Evolutionary conservation across 2,797 vertebrate genomes (phyloP), one percentile per base, ranked within the genome.

Genomic region (Fringilla coelebs): DNA sequence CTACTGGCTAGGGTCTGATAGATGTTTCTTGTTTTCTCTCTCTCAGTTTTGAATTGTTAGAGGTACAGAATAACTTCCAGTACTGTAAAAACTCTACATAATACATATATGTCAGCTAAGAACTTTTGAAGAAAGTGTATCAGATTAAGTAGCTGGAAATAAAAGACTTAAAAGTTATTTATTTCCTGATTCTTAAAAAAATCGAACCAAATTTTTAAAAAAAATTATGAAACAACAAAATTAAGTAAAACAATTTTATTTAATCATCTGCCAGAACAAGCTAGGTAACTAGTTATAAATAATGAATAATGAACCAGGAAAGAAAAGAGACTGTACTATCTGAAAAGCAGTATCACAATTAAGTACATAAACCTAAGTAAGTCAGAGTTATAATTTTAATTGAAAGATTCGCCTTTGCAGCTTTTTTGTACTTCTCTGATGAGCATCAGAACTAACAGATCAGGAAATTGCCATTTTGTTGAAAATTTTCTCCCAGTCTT

Each of bases 191-290:
- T 7, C 29, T 84, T 62, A 76, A 52, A 3, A 40, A 60, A 79
- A 75, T 15, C 73, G 3, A 0, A 1, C 4, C 6, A 54, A 77
- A 62, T 16, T 6, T 0, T 20, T 3, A 29, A 29, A 31, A 7
- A 28, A 40, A 38, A 7, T 3, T 4, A 4, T n/a, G 7, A 86
- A 94, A n/a, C 1, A 51, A 66, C 2, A 89, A 28, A 43, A 77
- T 67, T 55, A 60, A 77, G 28, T 32, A 51, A 84, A 85, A 45
- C 3, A 13, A 25, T 52, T 46, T 25, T 57, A 34, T 13, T 45
- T 55, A 58, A 34, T 36, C 3, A 54, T 71, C 54, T 60, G 4
- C 11, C 80, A 81, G 28, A 45, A 43, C 28, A 58, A 74, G 8
- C 3, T 63, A 48, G 20, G 15, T 48, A 63, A 29, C 13, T 31